Base-by-base conservation (phyloP, 2,888 invertebrate species). In the Acrobasis repandana region DNA sequence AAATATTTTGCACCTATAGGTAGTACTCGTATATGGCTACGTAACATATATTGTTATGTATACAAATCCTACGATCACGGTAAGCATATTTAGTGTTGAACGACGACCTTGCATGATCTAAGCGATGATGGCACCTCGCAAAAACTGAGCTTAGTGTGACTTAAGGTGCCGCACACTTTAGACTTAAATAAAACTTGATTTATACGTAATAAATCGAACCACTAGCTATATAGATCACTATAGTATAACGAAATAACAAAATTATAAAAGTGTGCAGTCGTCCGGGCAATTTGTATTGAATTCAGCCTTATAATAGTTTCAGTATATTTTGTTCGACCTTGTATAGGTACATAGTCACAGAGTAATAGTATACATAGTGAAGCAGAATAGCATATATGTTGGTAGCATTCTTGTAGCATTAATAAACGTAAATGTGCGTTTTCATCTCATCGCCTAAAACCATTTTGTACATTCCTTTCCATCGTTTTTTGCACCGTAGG, bases 51-150 rank as follows among this genome's bases (percentile, higher is more conserved):
- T n/a, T 28, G 28, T 11, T 38, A 38, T 3, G 11, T 33, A 33
- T 36, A 52, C 16, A 34, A 15, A 52, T 6, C 51, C 15, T 9
- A 52, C 9, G 36, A 52, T 36, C 36, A 18, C 52, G 36, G 52
- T 34, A 50, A 28, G n/a, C 43, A n/a, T 43, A 43, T n/a, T 43
- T 43, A 8, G 28, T n/a, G n/a, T 5, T 43, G 14, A 14, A 4
- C 15, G 50, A 52, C 36, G 52, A 36, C 52, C 52, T 52, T 52
- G 52, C 36, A 28, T 52, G 52, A 52, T 52, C 52, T 52, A 52
- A 52, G 16, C 52, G 52, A 52, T 52, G 52, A 52, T 52, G 52
- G 15, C 52, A 11, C 52, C 8, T 33, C 52, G 28, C 52, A 52
- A 52, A 52, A 52, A 52, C 52, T 52, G 36, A 16, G 16, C 52